Base-by-base conservation (phyloP, 2,888 invertebrate genomes). In the Mycalesis mineus region DNA sequence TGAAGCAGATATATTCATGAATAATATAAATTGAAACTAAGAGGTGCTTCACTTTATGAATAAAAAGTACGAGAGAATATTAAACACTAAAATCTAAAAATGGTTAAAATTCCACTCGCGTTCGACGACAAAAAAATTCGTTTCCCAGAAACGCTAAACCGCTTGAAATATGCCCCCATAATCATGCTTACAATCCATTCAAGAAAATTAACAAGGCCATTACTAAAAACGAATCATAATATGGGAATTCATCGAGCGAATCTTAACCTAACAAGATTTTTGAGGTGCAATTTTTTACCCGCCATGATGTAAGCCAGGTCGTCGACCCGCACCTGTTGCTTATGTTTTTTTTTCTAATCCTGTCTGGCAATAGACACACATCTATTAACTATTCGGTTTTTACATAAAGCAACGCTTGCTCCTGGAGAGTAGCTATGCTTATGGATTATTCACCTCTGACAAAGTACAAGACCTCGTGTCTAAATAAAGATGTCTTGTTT, bases 291-390 rank as follows among this genome's bases (percentile, higher is more conserved):
- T 69, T 79, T 82, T 83, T 84, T 82, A 77, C 72, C 72, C 71
- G 73, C 72, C 75, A 74, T 84, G 82, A 84, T 80, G 81, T 82
- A 80, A 82, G 71, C 73, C 68, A 60, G 77, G 69, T 75, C 75
- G 61, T 60, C 63, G 76, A 61, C 70, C 77, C 65, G 76, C 80
- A 82, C 81, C 82, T 81, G 82, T 78, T 78, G 76, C 75, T 78
- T 74, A 69, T 68, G 68, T 68, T 72, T 73, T 75, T 65, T 73
- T 71, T 67, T 68, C 5, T 65, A 58, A 60, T 64, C 63, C 53
- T 69, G 72, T 71, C 70, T 68, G 68, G 61, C 68, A 68, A 72
- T 78, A 76, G 75, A 74, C 76, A 76, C 71, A 77, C 75, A 72
- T 80, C 75, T 79, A 80, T 78, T 77, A 76, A 77, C 77, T 75